Evolutionary conservation across 2,113 vertebrate genomes (phyloP).

Genomic region (Pao palembangensis): DNA sequence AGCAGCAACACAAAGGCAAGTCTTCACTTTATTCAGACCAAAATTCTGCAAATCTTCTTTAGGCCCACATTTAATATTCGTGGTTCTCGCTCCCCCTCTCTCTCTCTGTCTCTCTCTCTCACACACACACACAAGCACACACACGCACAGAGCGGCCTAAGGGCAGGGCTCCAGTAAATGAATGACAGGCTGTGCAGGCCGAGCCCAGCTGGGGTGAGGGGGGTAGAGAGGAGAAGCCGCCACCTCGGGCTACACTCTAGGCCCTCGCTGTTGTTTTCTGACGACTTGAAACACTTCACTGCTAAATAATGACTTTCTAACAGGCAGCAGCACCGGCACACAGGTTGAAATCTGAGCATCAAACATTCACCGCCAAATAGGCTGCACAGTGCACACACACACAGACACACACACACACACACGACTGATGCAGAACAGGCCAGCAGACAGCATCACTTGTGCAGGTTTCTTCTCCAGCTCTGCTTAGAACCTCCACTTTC

Average conservation of each 20-base stretch:
- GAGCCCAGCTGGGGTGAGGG: conserved; percentile 69
- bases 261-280: conserved; percentile 76
- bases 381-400: conserved; percentile 21
- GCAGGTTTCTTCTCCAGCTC: conserved; percentile 34
- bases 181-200: conserved; percentile 71
- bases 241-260: conserved; percentile 73
- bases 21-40: neutral
- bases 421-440: conserved; percentile 36
- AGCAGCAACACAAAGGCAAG: neutral
- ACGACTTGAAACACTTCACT: conserved; percentile 79
- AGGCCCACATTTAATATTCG: conserved; percentile 58
- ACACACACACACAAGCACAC: conserved; percentile 27
- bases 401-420: conserved; percentile 35
- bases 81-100: conserved; percentile 22
- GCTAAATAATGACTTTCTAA: conserved; percentile 80
- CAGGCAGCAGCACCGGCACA: conserved; percentile 55
- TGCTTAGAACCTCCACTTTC: conserved; percentile 7
- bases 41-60: conserved; percentile 15
- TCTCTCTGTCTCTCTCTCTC: neutral
- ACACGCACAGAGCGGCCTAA: conserved; percentile 53
- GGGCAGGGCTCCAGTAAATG: conserved; percentile 66
- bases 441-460: conserved; percentile 48
- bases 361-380: conserved; percentile 57
- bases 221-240: conserved; percentile 64
- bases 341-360: conserved; percentile 65